Evolutionary conservation across 2,888 invertebrate species (phyloP), one percentile per base, ranked within the genome.

Genomic region (Campoplex nolae): DNA sequence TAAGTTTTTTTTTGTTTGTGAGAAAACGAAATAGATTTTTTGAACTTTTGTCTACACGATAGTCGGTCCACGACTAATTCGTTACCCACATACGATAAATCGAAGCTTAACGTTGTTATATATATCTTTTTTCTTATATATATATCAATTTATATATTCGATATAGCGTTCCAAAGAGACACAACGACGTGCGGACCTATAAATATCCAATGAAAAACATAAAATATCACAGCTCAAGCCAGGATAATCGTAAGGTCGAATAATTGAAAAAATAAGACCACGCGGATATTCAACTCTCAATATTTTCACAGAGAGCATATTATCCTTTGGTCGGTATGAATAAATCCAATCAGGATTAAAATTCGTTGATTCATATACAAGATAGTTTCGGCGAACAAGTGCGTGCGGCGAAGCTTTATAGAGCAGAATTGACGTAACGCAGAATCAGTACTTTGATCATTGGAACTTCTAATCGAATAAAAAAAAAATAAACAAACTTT

Each of bases 181-280:
- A n/a, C 28, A 54, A 54, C n/a, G 23, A 54, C 54, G 68, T 68
- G 77, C 77, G 11, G 65, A 67, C n/a, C 42, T 67, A 70, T 68
- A 83, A 75, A 54, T 71, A 65, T 51, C 71, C 83, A 76, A 83
- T 70, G 18, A 65, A 75, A 80, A 73, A 73, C 11, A 71, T 77
- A 65, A 77, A 86, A 83, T 86, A 79, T 83, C 83, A 85, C 85
- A 83, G 85, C 82, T 78, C 75, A 85, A 85, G 85, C 85, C 74
- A 78, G 73, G 56, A 74, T 75, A 80, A 75, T 71, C 28, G 77
- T 42, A 23, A 54, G 62, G 51, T 68, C 42, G 42, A 68, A 56
- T 68, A 38, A 68, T 68, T 28, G 32, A 54, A 38, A 28, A 68
- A 28, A 78, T 35, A 78, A 18, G 32, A 67, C 35, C 35, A 42